These are phyloP conservation scores for Novumbra hubbsi DNA, from an alignment of 2,797 vertebrate genomes.

Conservation along the genomic window DNA sequence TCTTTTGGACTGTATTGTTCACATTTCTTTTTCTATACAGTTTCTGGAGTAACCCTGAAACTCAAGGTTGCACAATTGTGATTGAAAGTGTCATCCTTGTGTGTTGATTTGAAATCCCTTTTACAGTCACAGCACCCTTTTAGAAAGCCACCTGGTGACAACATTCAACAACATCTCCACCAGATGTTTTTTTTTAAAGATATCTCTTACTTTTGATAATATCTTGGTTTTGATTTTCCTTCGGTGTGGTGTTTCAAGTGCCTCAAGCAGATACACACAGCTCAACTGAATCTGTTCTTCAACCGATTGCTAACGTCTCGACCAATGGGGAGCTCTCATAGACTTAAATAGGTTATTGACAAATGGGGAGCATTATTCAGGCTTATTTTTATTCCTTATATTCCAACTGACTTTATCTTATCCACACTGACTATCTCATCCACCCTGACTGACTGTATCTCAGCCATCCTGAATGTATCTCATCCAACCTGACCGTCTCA, in stretches of 20 bases:
- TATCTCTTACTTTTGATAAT: slow-evolving; percentile 6
- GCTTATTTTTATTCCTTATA: neutral
- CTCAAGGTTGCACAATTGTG: neutral
- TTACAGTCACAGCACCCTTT: neutral
- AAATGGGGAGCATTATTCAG: neutral
- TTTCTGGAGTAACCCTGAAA: neutral
- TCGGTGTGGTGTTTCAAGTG: slow-evolving; percentile 54
- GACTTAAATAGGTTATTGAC: neutral
- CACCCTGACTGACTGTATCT: no score
- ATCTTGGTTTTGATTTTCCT: slow-evolving; percentile 31
- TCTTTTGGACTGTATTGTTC: slow-evolving; percentile 24
- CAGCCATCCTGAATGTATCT: no score
- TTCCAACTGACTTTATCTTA: no score
- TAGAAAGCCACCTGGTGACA: neutral
- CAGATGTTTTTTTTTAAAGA: neutral
- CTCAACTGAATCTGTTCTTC: neutral
- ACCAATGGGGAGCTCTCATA: neutral
- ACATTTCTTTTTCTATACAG: slow-evolving; percentile 15
- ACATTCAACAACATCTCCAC: neutral
- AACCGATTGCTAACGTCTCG: neutral
- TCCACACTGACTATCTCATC: no score
- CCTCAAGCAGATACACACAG: slow-evolving; percentile 56
- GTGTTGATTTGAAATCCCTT: neutral
- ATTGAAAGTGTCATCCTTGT: slow-evolving; percentile 1
- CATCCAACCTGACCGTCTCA: no score